These are phyloP conservation scores for Oryzias celebensis DNA, from an alignment of 2,113 vertebrate species.

Conservation along the genomic window DNA sequence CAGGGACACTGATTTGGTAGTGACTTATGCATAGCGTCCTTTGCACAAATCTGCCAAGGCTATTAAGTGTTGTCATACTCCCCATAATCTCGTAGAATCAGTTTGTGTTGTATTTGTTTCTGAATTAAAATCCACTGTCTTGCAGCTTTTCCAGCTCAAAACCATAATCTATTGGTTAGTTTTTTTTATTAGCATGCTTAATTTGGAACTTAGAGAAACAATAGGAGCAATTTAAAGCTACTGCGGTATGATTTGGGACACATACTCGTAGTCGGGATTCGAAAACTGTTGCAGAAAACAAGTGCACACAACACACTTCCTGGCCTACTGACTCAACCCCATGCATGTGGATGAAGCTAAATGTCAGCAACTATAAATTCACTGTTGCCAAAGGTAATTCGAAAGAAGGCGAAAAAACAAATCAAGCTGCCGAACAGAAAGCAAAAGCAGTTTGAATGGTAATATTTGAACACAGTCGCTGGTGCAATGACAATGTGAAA, in stretches of 20 bases:
- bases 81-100: slow-evolving; percentile 58
- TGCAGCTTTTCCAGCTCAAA: slow-evolving; percentile 16
- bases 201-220: slow-evolving; percentile 37
- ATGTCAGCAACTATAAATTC: slow-evolving; percentile 60
- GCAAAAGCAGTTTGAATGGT: slow-evolving; percentile 31
- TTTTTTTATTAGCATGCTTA: slow-evolving; percentile 7
- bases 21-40: no score
- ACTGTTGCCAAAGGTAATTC: slow-evolving; percentile 12
- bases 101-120: slow-evolving; percentile 60
- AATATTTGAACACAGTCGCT: slow-evolving; percentile 8
- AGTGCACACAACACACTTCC: slow-evolving; percentile 61
- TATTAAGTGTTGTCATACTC: slow-evolving; percentile 57
- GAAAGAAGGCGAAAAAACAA: slow-evolving; percentile 19
- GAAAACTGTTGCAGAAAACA: slow-evolving; percentile 47
- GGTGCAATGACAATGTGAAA: no score
- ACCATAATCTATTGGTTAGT: slow-evolving; percentile 22
- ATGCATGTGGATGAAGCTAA: slow-evolving; percentile 61
- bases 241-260: slow-evolving; percentile 38
- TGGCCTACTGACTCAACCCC: slow-evolving; percentile 65
- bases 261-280: slow-evolving; percentile 31
- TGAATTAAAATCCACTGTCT: slow-evolving; percentile 62
- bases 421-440: slow-evolving; percentile 46
- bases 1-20: no score
- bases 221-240: slow-evolving; percentile 22
- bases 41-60: slow-evolving; percentile 64